Conservation (phyloP, 2,888 invertebrate genomes). For the Eupithecia tripunctaria region DNA sequence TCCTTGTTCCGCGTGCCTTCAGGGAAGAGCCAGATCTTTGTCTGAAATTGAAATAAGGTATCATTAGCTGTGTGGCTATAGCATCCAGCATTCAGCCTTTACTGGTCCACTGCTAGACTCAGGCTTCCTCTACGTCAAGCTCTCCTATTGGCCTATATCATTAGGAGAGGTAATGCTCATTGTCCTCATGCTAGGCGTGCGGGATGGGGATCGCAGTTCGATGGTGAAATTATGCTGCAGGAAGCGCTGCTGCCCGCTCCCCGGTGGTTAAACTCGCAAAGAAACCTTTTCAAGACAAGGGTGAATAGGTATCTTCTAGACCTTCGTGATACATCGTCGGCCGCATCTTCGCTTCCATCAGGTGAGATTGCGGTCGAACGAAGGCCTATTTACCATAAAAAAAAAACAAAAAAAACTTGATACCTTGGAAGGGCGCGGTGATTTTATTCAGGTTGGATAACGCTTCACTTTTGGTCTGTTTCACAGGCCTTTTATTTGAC, state of each 20-base stretch:
- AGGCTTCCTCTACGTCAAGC: too few relatives aligned
- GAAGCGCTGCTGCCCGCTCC: too few relatives aligned
- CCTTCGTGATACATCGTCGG: too few relatives aligned
- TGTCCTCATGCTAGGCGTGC: background rate
- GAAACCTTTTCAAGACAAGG: too few relatives aligned
- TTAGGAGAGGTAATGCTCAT: background rate
- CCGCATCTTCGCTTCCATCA: too few relatives aligned
- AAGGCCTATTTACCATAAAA: too few relatives aligned
- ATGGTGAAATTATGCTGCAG: background rate
- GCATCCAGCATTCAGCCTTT: background rate
- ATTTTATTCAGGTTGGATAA: background rate
- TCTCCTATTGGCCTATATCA: background rate
- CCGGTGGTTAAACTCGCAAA: background rate
- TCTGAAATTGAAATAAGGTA: conserved; percentile 34
- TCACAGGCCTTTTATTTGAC: too few relatives aligned
- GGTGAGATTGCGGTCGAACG: too few relatives aligned
- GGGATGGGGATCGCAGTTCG: background rate
- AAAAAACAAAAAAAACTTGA: background rate
- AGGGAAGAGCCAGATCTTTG: conserved; percentile 88
- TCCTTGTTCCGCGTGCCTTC: conserved; percentile 87
- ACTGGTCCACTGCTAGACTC: background rate
- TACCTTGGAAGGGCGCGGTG: background rate
- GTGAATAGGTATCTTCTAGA: too few relatives aligned
- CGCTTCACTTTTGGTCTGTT: background rate
- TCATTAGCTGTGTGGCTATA: background rate